phyloP scores from a whole-genome alignment of 2,113 vertebrate species.

The Neodon shergylaensis region DNA sequence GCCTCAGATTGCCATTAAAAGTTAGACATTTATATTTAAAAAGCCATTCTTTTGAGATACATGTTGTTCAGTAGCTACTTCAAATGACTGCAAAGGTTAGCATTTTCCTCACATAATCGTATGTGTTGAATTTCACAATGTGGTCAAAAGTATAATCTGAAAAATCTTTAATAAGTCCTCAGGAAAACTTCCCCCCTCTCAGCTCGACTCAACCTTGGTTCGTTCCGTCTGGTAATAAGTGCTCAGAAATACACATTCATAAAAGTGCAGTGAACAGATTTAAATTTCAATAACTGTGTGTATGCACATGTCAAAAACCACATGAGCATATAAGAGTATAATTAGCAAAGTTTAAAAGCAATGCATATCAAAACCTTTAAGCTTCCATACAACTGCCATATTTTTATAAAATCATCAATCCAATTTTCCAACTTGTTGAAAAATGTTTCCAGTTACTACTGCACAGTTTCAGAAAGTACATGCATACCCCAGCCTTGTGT shows the following conservation, averaged over 20 bases:
- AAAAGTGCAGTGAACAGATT: not conserved
- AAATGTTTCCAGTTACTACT: not conserved
- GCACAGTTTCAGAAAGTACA: not conserved
- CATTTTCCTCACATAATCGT: conserved; percentile 32
- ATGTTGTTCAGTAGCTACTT: conserved; percentile 55
- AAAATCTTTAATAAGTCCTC: not conserved
- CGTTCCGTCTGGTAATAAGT: not conserved
- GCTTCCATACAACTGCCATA: not conserved
- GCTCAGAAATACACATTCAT: conserved; percentile 24
- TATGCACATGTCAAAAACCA: conserved; percentile 45
- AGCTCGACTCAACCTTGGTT: not conserved
- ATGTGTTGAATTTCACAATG: not conserved
- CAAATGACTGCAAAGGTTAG: conserved; percentile 43
- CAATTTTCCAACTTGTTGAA: conserved; percentile 23
- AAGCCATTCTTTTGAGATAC: conserved; percentile 45
- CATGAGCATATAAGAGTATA: not conserved
- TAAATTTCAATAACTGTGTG: conserved; percentile 49
- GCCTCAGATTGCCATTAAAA: conserved; percentile 33
- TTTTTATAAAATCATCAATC: conserved; percentile 48
- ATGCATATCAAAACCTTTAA: conserved; percentile 6
- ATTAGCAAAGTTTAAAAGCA: conserved; percentile 61
- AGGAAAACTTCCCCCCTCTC: fast-evolving
- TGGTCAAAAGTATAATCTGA: not conserved
- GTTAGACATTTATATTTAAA: conserved; percentile 13
- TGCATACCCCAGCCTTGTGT: not conserved